phyloP scores from a whole-genome alignment of 2,888 invertebrate species.

The Octonoba sinensis region DNA sequence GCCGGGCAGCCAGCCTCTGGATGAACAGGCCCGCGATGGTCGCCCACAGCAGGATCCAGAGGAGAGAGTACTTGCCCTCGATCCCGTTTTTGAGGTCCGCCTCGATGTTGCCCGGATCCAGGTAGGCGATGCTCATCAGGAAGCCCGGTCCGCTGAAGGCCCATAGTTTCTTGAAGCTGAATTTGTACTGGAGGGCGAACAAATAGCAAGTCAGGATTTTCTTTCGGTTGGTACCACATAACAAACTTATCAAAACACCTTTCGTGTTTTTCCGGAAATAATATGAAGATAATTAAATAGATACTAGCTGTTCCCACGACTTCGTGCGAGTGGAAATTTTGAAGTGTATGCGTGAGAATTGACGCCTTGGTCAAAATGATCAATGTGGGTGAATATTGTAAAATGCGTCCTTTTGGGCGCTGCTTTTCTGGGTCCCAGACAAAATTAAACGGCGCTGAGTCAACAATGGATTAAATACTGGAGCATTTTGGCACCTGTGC shows the following conservation, averaged over 20 bases:
- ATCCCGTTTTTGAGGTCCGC: constrained; percentile 89
- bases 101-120: constrained; percentile 94
- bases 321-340: too few relatives aligned
- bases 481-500: not conserved
- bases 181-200: constrained; percentile 70
- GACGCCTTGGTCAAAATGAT: too few relatives aligned
- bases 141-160: constrained; percentile 94
- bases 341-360: too few relatives aligned
- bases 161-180: constrained; percentile 90
- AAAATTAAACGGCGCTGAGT: too few relatives aligned
- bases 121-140: constrained; percentile 91
- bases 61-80: constrained; percentile 77
- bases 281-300: not conserved
- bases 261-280: too few relatives aligned
- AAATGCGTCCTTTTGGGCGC: too few relatives aligned
- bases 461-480: not conserved
- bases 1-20: constrained; percentile 82
- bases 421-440: too few relatives aligned
- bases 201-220: not conserved
- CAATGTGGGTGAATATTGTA: too few relatives aligned
- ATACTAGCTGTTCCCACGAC: too few relatives aligned
- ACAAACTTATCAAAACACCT: not conserved
- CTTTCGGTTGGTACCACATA: not conserved
- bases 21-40: constrained; percentile 88
- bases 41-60: constrained; percentile 88